phyloP scores from a whole-genome alignment of 2,888 invertebrate genomes.

The Eutolmus rufibarbis region DNA sequence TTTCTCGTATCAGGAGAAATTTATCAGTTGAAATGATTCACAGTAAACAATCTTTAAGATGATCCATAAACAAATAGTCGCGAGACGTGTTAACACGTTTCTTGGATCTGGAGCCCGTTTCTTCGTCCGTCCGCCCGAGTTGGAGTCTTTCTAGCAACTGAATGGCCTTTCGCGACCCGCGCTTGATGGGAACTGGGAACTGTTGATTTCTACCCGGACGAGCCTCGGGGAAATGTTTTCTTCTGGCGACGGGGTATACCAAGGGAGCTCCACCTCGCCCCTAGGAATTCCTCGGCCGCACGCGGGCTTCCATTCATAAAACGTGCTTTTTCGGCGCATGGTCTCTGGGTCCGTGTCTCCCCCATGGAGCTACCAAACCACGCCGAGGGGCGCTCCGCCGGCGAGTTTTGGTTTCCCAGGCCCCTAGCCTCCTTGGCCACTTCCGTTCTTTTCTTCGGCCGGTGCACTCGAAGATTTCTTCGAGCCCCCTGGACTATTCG shows the following conservation, averaged over 20 bases:
- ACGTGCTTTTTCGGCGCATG: conserved; percentile 18
- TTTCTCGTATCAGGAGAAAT: background rate
- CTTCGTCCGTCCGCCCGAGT: background rate
- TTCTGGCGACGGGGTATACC: background rate
- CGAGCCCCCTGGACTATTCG: background rate
- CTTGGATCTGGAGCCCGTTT: background rate
- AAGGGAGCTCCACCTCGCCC: background rate
- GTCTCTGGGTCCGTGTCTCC: background rate
- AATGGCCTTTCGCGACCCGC: background rate
- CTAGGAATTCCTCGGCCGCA: background rate
- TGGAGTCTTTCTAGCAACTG: conserved; percentile 21
- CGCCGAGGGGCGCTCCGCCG: background rate
- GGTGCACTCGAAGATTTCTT: background rate
- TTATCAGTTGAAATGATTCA: conserved; percentile 6
- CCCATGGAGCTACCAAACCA: background rate
- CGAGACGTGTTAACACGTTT: background rate
- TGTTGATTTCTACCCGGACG: background rate
- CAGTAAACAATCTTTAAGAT: conserved; percentile 11
- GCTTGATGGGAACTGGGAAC: background rate
- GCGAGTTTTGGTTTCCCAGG: background rate
- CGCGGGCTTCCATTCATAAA: conserved; percentile 32
- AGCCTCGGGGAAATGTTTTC: background rate
- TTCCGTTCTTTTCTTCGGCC: conserved; percentile 20
- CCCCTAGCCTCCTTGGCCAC: background rate
- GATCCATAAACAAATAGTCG: conserved; percentile 19